Percentiles rank a stretch among this genome's conserved stretches.
Evolutionary conservation across 2,113 vertebrate genomes (phyloP).

Genomic region (Oryzias curvinotus): DNA sequence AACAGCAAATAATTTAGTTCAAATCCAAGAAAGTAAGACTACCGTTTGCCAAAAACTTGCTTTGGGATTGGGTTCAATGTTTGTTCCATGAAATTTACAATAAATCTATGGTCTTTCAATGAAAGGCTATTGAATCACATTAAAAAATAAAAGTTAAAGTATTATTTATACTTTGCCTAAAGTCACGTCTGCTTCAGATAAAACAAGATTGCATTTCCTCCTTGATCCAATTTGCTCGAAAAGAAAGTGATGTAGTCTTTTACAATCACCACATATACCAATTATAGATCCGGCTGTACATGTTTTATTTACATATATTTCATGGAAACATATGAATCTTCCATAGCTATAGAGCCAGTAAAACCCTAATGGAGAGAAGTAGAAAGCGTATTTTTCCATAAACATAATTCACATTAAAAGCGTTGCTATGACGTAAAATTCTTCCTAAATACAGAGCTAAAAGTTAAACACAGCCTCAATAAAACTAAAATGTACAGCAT

Average conservation of each 20-base stretch:
- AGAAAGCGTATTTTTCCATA: neutral
- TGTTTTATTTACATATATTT: slow-evolving; percentile 31
- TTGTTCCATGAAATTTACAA: too few species aligned
- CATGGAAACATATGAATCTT: slow-evolving; percentile 28
- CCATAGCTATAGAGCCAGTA: slow-evolving; percentile 14
- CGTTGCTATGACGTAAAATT: slow-evolving; percentile 16
- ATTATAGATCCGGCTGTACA: neutral
- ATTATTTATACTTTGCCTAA: neutral
- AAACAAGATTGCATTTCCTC: neutral
- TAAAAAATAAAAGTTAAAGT: too few species aligned
- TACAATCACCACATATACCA: slow-evolving; percentile 6
- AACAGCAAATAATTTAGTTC: neutral
- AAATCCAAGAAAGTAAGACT: neutral
- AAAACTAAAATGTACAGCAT: neutral
- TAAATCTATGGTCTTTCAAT: too few species aligned
- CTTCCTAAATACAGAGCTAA: slow-evolving; percentile 10
- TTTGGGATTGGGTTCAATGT: too few species aligned
- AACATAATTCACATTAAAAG: neutral
- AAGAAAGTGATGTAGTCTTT: neutral
- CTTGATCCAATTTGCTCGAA: neutral
- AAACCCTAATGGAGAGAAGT: slow-evolving; percentile 3
- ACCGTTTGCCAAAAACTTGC: neutral
- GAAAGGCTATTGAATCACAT: too few species aligned
- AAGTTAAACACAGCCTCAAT: slow-evolving; percentile 30
- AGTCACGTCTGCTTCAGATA: neutral